Conservation (phyloP, 2,797 vertebrate genomes). For the Eulemur mongoz region DNA sequence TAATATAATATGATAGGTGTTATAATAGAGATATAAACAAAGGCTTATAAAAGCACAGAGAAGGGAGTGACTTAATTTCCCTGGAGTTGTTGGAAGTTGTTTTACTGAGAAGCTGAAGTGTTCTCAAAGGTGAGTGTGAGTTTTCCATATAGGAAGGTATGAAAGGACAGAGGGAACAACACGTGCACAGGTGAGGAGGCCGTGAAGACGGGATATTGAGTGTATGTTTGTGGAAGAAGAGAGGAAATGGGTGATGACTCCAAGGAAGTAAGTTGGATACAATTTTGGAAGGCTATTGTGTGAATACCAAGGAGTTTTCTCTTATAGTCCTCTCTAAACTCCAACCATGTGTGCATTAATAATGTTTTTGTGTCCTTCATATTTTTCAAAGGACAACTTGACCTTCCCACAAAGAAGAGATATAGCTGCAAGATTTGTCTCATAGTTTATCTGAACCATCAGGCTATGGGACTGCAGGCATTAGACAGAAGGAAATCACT, state of each 20-base stretch:
- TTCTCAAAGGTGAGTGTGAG: not conserved
- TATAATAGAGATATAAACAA: not conserved
- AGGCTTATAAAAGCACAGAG: not conserved
- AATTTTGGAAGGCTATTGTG: not conserved
- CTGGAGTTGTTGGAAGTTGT: not conserved
- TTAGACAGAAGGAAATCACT: constrained; percentile 44
- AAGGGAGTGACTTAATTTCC: not conserved
- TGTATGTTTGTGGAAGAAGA: not conserved
- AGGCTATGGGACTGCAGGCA: not conserved
- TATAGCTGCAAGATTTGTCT: constrained; percentile 24
- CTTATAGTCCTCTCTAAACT: not conserved
- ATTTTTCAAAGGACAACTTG: constrained; percentile 39
- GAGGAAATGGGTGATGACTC: not conserved
- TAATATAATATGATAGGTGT: not conserved
- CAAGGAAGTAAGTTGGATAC: not conserved
- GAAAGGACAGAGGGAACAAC: not conserved
- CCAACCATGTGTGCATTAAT: not conserved
- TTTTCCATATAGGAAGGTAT: not conserved
- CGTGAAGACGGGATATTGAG: not conserved
- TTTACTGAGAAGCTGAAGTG: not conserved
- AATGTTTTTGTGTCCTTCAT: constrained; percentile 11
- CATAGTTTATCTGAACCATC: constrained; percentile 68
- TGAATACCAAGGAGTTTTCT: not conserved
- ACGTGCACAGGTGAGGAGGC: not conserved
- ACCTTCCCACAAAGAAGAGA: constrained; percentile 42